Evolutionary conservation across 2,888 invertebrate species (phyloP), one percentile per base, ranked within the genome.

Genomic region (Clunio marinus): DNA sequence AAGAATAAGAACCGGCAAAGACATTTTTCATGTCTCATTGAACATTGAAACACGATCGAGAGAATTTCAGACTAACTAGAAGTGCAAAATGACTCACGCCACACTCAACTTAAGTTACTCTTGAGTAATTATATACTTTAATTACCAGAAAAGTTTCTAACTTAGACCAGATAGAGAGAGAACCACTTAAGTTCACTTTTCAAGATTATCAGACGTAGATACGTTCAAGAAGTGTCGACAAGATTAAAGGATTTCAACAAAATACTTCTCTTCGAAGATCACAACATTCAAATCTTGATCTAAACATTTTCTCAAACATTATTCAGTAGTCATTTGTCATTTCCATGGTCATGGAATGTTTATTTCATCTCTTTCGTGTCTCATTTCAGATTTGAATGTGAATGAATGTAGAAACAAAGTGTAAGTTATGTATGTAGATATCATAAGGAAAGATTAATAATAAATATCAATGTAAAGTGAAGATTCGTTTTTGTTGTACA

Each of bases 241-340:
- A 60, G 60, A 60, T 60, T 60, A 60, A 60, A 60, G 37, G 22
- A 24, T 7, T 37, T 60, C 13, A 17, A 60, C 60, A 60, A 60
- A 60, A 60, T 60, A 10, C 60, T 60, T 41, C 15, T 35, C 45
- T 8, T 5, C 41, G 41, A 41, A 41, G 41, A 46, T 63, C 66
- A 35, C n/a, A 46, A 63, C 35, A 66, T 66, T 66, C 66, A 66
- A 66, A 66, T 66, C 66, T 66, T 66, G 45, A 55, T 66, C 66
- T 51, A 55, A 55, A 66, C 55, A 66, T 66, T 55, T 45, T 63
- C 15, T 45, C 35, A 7, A 63, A 66, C 66, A 66, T 55, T 66
- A 66, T 66, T 66, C 66, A 55, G 66, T 66, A 66, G 66, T 66
- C 66, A 66, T 66, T 66, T 66, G 66, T 66, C 55, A 66, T 55